Evolutionary conservation across 2,113 vertebrate genomes (phyloP), one percentile per base, ranked within the genome.

Genomic region (Ictalurus punctatus): DNA sequence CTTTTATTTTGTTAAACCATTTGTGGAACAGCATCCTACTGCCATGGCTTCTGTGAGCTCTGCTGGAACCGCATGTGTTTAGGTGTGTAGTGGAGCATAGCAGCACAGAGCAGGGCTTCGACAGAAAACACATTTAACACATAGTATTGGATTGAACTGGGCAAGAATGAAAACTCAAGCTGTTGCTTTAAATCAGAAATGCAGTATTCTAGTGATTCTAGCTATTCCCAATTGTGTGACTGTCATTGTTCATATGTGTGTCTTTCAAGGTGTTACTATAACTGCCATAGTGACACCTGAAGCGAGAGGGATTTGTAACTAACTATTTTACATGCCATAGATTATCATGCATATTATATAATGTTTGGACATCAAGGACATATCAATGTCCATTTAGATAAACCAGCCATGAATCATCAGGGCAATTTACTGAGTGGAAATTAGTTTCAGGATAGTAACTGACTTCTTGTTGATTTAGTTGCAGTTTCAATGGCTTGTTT

Each of bases 21-120:
- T 91, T 89, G 87, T 71, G 87, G 34, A 87, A 44, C 58, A 76
- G 85, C 73, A 40, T 89, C 90, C 89, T 79, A 74, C 87, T 88
- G 83, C 85, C 52, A 58, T 6, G 54, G 89, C 86, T 86, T 90
- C 85, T 91, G 90, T 86, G 89, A 91, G 86, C 89, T 88, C 90
- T 90, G 87, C 83, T 89, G 87, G 90, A 88, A 84, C 71, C 73
- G 71, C 67, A 61, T 87, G 87, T 92, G 86, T 90, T 90, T 76
- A 91, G 83, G 87, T 86, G 90, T 87, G 85, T 90, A 83, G 40
- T 21, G 58, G 65, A 63, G 81, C 65, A 83, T 85, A 16, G 78
- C 37, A 59, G 81, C 82, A 83, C 65, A 80, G 48, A 87, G 82
- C 17, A 73, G 52, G 13, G 27, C 65, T 71, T 86, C 81, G 56